These are phyloP conservation scores for Dolichoris vasculosae DNA, from an alignment of 1,140 invertebrate genomes.

Conservation along the genomic window DNA sequence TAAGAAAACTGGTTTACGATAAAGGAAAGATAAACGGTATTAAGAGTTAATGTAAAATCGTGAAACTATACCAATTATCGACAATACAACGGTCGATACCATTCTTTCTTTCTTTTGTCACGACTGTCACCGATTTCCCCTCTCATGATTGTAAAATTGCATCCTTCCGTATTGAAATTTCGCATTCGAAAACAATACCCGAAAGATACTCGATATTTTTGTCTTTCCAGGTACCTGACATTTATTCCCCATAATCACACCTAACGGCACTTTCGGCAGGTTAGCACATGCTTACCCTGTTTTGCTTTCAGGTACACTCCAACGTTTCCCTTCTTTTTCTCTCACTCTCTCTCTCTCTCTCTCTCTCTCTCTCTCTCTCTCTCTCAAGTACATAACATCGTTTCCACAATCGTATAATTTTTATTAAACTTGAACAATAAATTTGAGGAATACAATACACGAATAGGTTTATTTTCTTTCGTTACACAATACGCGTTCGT, in stretches of 20 bases:
- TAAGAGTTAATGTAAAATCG: too few species aligned
- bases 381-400: neutral
- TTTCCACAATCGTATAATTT: neutral
- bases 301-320: neutral
- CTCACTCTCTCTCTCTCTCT: neutral
- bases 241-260: conserved; percentile 17
- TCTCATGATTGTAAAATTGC: neutral
- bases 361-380: neutral
- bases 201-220: neutral
- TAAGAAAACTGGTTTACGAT: too few species aligned
- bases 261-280: neutral
- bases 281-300: neutral
- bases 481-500: neutral
- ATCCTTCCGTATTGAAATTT: neutral
- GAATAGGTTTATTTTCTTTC: conserved; percentile 13
- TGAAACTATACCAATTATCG: neutral
- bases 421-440: neutral
- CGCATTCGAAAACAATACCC: neutral
- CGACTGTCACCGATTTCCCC: neutral
- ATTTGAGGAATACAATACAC: neutral
- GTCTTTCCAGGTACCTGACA: conserved; percentile 2
- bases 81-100: neutral
- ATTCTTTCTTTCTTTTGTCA: neutral
- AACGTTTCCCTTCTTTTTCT: neutral
- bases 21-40: too few species aligned